A percentile compares a stretch with the other conserved stretches of the same genome.
Conservation (phyloP, 2,888 invertebrate species). For the Meta bourneti region DNA sequence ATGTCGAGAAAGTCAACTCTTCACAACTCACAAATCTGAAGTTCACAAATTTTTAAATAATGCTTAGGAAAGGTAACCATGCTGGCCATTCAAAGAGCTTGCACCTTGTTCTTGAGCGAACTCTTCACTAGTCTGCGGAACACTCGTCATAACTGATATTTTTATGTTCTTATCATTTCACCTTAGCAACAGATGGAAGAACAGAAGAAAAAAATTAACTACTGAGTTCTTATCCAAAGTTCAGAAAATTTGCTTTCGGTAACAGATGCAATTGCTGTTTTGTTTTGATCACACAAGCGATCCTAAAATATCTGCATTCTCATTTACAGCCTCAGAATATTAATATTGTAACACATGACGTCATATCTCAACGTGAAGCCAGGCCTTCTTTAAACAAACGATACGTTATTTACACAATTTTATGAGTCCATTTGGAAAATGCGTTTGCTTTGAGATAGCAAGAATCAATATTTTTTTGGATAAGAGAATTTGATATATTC, state of each 20-base stretch:
- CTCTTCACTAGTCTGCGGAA: not conserved
- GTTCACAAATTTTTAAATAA: not conserved
- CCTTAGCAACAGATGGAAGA: conserved; percentile 57
- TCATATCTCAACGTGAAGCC: not conserved
- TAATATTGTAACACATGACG: not conserved
- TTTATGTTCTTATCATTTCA: conserved; percentile 50
- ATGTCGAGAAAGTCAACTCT: not conserved
- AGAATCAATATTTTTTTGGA: not conserved
- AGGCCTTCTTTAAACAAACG: not conserved
- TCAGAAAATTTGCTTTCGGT: conserved; percentile 8
- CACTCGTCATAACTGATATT: conserved; percentile 24
- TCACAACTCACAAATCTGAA: not conserved
- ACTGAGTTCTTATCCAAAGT: conserved; percentile 34
- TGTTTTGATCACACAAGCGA: not conserved
- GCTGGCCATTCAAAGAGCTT: not conserved
- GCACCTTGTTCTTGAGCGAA: not conserved
- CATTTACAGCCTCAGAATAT: not conserved
- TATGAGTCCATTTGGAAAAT: not conserved
- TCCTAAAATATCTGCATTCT: not conserved
- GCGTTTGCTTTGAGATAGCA: not conserved
- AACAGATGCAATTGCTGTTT: not conserved
- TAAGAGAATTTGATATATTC: not conserved
- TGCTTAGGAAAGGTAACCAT: not conserved
- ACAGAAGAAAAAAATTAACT: conserved; percentile 20
- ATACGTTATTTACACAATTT: not conserved